Evolutionary conservation across 2,888 invertebrate genomes (phyloP).

Genomic region (Tiphia femorata): DNA sequence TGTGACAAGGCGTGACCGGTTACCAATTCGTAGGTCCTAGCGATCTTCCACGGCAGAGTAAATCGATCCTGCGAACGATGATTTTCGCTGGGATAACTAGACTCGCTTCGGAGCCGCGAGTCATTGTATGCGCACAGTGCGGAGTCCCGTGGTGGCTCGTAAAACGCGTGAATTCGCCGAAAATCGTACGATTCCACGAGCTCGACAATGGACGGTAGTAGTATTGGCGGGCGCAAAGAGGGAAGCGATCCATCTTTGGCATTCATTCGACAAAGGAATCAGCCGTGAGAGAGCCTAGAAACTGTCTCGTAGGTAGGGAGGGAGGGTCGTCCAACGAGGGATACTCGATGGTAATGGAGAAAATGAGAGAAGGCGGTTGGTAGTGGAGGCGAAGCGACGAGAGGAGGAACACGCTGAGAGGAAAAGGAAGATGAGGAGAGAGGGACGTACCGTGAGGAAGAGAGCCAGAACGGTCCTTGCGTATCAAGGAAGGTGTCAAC

Average conservation of each 20-base stretch:
- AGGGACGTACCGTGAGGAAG: conserved; percentile 4
- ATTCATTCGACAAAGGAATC: conserved; percentile 61
- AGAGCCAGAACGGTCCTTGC: conserved; percentile 27
- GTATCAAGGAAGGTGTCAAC: conserved; percentile 53
- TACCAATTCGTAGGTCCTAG: neutral
- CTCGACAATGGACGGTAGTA: conserved; percentile 46
- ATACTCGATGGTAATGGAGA: conserved; percentile 33
- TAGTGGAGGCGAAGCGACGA: conserved; percentile 27
- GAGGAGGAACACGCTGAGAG: conserved; percentile 24
- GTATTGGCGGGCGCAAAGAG: conserved; percentile 45
- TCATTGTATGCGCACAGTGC: conserved; percentile 43
- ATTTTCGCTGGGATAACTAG: conserved; percentile 8
- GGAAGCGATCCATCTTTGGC: conserved; percentile 63
- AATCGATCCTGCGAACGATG: conserved; percentile 14
- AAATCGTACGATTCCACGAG: conserved; percentile 50
- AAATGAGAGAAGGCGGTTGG: no score
- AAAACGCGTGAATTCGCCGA: conserved; percentile 59
- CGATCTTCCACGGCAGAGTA: conserved; percentile 5
- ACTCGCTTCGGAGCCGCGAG: conserved; percentile 5
- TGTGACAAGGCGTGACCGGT: conserved; percentile 16
- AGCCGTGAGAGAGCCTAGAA: conserved; percentile 47
- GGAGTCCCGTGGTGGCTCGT: conserved; percentile 26
- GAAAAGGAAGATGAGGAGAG: neutral
- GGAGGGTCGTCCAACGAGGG: conserved; percentile 12
- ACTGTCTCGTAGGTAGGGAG: conserved; percentile 24